A percentile compares a stretch with the other conserved stretches of the same genome.
phyloP scores from a whole-genome alignment of 2,113 vertebrate species.

The Craseonycteris thonglongyai region DNA sequence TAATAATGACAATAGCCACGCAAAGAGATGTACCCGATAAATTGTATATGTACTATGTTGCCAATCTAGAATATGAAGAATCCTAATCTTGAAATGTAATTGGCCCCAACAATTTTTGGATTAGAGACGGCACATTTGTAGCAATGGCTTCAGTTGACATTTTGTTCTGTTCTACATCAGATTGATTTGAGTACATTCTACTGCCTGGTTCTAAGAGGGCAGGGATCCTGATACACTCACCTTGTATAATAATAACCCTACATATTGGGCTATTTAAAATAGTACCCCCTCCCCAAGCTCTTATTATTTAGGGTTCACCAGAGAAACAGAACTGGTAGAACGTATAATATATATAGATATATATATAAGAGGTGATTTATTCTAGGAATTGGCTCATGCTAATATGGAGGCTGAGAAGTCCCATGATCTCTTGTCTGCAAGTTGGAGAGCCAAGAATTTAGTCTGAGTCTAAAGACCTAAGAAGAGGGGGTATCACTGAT shows the following conservation, averaged over 20 bases:
- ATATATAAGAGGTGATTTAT: background rate
- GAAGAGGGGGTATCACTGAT: background rate
- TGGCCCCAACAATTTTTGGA: background rate
- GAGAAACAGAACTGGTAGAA: background rate
- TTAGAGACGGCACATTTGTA: background rate
- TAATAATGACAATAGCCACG: background rate
- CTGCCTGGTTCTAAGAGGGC: background rate
- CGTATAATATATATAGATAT: background rate
- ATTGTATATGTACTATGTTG: background rate
- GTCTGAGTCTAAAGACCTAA: background rate
- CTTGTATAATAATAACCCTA: background rate
- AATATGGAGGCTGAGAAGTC: background rate
- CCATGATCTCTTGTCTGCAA: background rate
- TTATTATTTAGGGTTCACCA: background rate
- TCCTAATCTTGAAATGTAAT: background rate
- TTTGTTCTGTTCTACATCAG: background rate
- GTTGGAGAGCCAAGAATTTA: background rate
- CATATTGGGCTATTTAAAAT: background rate
- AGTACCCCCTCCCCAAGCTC: background rate
- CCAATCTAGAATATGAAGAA: background rate
- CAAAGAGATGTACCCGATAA: background rate
- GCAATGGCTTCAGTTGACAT: background rate
- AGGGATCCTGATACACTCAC: background rate
- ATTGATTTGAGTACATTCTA: background rate
- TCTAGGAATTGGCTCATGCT: background rate